Base-by-base conservation (phyloP, 2,888 invertebrate species). In the Chymomyza amoena region DNA sequence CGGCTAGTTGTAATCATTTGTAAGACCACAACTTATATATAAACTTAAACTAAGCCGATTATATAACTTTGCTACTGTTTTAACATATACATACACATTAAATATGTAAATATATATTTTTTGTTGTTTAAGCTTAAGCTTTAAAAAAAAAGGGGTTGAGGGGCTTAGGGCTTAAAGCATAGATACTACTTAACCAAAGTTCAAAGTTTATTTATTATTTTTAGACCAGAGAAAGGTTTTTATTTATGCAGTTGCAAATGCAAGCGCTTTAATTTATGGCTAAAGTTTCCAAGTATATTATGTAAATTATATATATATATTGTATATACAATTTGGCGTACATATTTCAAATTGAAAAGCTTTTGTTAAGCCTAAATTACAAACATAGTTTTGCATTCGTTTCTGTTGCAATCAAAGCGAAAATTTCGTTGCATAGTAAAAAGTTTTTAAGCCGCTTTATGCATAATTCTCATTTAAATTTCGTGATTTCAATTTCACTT, bases 1-100 rank as follows among this genome's bases (percentile, higher is more conserved):
- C 51, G 56, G 61, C 25, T 68, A 28, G 69, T 50, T 62, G 63
- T 68, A 63, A 77, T 77, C 80, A 80, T 74, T 28, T 77, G 75
- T 66, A 74, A 75, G 63, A 67, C 68, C 52, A 52, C 13, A 52
- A 45, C 39, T 45, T 45, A 45, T 45, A 28, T 28, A 32, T 32
- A 52, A 78, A 80, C 74, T 80, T 64, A 62, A 56, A 56, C n/a
- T 72, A 80, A 78, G 71, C 80, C 72, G 78, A 77, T 80, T 78
- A 80, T 7, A 16, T n/a, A 60, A 60, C 32, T 60, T 60, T 61
- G 10, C 13, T 45, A 18, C 28, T 10, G 54, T 16, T 54, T 45
- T 45, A 45, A 45, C 39, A 45, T 13, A 45, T 13, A 25, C 25
- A 45, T 13, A 45, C 3, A 25, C 25, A 45, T 45, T 45, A 45